Percentiles rank a stretch among this genome's conserved stretches.
Conservation (phyloP, 1,140 invertebrate genomes). For the Bathynomus jamesi region DNA sequence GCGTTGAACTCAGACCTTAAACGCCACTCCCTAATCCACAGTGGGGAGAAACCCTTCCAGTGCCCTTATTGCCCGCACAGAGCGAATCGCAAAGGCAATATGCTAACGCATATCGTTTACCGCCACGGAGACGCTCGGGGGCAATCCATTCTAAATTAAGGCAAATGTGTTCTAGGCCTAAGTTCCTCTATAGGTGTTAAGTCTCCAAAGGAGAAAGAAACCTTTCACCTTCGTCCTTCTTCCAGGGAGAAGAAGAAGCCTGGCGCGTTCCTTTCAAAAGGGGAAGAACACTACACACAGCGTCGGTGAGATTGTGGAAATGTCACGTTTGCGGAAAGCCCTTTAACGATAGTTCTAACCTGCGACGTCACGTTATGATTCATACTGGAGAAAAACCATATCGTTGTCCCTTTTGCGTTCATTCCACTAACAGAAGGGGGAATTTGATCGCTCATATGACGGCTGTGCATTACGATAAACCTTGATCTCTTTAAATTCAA, state of each 20-base stretch:
- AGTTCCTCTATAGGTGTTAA: too few relatives aligned
- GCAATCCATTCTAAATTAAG: not conserved
- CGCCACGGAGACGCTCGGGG: too few relatives aligned
- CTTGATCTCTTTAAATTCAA: too few relatives aligned
- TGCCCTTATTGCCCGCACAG: slow-evolving; percentile 46
- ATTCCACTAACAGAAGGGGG: slow-evolving; percentile 31
- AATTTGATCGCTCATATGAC: slow-evolving; percentile 30
- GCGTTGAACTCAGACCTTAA: slow-evolving; percentile 40
- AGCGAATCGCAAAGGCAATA: slow-evolving; percentile 38
- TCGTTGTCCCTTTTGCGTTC: slow-evolving; percentile 37
- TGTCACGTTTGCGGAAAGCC: slow-evolving; percentile 15
- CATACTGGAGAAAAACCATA: slow-evolving; percentile 38
- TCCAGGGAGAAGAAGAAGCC: too few relatives aligned
- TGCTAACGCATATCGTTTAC: slow-evolving; percentile 35
- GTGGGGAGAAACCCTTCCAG: slow-evolving; percentile 31
- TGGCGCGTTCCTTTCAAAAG: too few relatives aligned
- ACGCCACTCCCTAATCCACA: slow-evolving; percentile 33
- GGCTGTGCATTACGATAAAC: slow-evolving; percentile 20
- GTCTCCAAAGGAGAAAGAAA: too few relatives aligned
- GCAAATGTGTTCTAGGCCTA: too few relatives aligned
- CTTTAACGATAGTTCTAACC: slow-evolving; percentile 30
- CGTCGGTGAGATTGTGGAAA: not conserved
- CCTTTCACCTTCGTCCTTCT: too few relatives aligned
- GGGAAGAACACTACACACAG: too few relatives aligned
- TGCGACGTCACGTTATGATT: slow-evolving; percentile 36